phyloP scores from a whole-genome alignment of 2,888 invertebrate species.

The Lasioglossum oenotherae region DNA sequence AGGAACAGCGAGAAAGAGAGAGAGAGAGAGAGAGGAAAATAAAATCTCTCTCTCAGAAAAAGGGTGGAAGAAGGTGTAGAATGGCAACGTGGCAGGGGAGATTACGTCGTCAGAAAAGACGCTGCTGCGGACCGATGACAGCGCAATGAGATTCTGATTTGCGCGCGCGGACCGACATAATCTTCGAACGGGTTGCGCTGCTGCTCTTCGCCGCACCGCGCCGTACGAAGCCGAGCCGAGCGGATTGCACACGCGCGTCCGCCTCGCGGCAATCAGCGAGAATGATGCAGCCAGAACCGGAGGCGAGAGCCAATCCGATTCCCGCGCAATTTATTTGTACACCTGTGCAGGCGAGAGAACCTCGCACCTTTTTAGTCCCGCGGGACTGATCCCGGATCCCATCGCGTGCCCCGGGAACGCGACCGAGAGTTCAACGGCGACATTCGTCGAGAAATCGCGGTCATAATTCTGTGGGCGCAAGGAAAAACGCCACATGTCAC shows the following conservation, averaged over 20 bases:
- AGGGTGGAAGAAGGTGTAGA: slow-evolving; percentile 51
- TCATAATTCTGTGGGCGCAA: not conserved
- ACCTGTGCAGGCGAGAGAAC: slow-evolving; percentile 62
- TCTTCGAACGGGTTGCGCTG: slow-evolving; percentile 61
- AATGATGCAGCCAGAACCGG: slow-evolving; percentile 77
- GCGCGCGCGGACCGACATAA: slow-evolving; percentile 70
- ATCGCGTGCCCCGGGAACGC: slow-evolving; percentile 12
- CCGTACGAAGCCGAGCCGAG: slow-evolving; percentile 28
- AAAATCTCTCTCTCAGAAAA: not conserved
- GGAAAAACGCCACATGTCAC: no score
- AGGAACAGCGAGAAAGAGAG: not conserved
- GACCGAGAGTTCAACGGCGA: slow-evolving; percentile 17
- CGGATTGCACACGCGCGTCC: slow-evolving; percentile 67
- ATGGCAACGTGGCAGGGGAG: slow-evolving; percentile 54
- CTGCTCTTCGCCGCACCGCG: not conserved
- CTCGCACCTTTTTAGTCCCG: slow-evolving; percentile 17
- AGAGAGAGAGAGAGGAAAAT: not conserved
- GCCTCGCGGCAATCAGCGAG: slow-evolving; percentile 76
- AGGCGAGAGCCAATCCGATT: slow-evolving; percentile 67
- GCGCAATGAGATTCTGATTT: slow-evolving; percentile 75
- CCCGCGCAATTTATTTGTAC: slow-evolving; percentile 72
- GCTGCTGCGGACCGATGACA: slow-evolving; percentile 67
- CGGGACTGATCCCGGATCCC: slow-evolving; percentile 58
- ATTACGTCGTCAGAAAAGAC: slow-evolving; percentile 69
- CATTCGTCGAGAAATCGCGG: slow-evolving; percentile 13